Evolutionary conservation across 1,140 invertebrate species (phyloP), one percentile per base, ranked within the genome.

Genomic region (Trachymyrmex septentrionalis): DNA sequence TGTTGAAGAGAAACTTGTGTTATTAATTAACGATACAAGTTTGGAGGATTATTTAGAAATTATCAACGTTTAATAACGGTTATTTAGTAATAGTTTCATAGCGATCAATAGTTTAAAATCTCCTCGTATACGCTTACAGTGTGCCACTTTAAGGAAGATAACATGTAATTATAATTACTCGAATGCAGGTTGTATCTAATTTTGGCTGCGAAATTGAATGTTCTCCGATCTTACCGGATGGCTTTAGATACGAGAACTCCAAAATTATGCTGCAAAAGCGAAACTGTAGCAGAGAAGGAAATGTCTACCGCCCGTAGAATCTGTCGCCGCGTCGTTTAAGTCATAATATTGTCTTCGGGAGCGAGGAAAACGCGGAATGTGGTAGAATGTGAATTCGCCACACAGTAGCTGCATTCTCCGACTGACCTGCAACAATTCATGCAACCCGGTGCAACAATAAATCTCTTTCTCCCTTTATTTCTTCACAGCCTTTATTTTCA

Each of bases 91-190:
- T 38, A 38, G 38, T 16, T 69, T 69, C 21, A 24, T 19, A 38
- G 21, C 99, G 34, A 97, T 99, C 92, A 99, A 99, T 76, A 98
- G 98, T 90, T 96, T 98, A 86, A 97, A 97, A 88, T 98, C 98
- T 64, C 99, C 99, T 67, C 96, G 99, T 91, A 99, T 90, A 99
- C 98, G 95, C 96, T 99, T 24, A 98, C 98, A 96, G 99, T 99
- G 38, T 99, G 98, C 94, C 99, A 99, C 96, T 99, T 99, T 95
- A 99, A 99, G 93, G 99, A 99, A 95, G 98, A 98, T 12, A 44
- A 24, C 3, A 21, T 10, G 34, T 48, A 21, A 38, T 19, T 67
- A 3, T 6, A 69, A 12, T 24, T 69, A 24, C 6, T 50, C 2
- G 21, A 48, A 16, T 50, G 30, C 21, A 27, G n/a, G 44, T 69